phyloP scores from a whole-genome alignment of 2,113 vertebrate genomes.

The Anguilla rostrata region DNA sequence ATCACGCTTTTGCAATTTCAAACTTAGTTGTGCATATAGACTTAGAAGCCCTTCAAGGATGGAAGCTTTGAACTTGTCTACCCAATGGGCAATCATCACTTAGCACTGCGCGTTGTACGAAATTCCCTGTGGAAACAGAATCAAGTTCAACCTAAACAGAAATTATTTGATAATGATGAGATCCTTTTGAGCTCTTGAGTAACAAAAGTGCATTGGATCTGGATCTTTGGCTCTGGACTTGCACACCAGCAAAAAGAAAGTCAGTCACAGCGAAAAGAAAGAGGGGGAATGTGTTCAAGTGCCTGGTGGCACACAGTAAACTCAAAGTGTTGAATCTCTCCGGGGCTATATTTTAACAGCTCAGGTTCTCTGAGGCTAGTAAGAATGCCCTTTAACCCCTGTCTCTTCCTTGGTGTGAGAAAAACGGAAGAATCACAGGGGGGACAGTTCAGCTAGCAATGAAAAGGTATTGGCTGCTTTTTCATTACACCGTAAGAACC shows the following conservation, averaged over 20 bases:
- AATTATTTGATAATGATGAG: background rate
- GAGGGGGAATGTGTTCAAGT: background rate
- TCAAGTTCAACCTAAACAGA: background rate
- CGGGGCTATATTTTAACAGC: background rate
- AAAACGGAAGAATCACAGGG: background rate
- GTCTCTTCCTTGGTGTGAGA: background rate
- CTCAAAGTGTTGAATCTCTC: background rate
- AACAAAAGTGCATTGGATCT: background rate
- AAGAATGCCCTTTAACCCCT: background rate
- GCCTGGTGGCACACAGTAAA: background rate
- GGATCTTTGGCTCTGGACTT: too few species aligned
- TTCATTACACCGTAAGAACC: conserved; percentile 36
- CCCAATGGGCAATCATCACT: too few species aligned
- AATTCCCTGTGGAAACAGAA: background rate
- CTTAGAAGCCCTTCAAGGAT: too few species aligned
- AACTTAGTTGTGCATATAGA: background rate
- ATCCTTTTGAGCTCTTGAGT: background rate
- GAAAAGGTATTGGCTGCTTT: conserved; percentile 33
- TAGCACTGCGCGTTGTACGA: too few species aligned
- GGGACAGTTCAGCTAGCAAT: background rate
- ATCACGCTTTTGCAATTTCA: background rate
- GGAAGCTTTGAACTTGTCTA: background rate
- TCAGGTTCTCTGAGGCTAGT: background rate
- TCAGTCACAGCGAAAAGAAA: too few species aligned
- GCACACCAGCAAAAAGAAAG: too few species aligned